Conservation (phyloP, 1,140 invertebrate genomes). For the Bombus ignitus region DNA sequence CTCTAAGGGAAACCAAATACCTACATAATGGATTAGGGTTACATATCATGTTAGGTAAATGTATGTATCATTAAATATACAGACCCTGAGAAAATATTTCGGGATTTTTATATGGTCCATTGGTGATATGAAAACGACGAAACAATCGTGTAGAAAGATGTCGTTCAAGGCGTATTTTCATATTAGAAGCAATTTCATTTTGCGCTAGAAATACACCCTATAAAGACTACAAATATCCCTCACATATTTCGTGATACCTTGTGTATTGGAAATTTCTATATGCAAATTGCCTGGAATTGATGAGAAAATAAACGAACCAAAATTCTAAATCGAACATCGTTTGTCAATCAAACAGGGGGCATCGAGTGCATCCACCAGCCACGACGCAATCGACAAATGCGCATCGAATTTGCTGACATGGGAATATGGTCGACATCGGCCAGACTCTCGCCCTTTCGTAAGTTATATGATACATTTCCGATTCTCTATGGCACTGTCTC, state of each 20-base stretch:
- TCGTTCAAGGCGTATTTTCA: too few species aligned
- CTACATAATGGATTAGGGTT: too few species aligned
- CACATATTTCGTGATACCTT: not conserved
- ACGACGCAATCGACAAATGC: conserved; percentile 22
- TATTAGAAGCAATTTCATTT: too few species aligned
- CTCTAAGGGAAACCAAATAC: too few species aligned
- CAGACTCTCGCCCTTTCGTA: not conserved
- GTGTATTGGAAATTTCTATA: not conserved
- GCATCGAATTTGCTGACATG: conserved; percentile 11
- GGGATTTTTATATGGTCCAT: too few species aligned
- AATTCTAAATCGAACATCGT: conserved; percentile 13
- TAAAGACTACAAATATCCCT: not conserved
- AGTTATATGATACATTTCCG: not conserved
- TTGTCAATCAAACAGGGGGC: conserved; percentile 25
- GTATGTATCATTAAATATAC: too few species aligned
- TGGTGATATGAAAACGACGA: too few species aligned
- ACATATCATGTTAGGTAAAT: too few species aligned
- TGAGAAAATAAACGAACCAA: not conserved
- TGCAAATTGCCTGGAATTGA: not conserved
- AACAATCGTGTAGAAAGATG: too few species aligned
- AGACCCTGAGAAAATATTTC: too few species aligned
- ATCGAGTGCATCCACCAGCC: not conserved
- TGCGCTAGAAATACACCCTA: not conserved
- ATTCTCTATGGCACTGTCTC: not conserved
- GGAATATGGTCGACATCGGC: not conserved